phyloP scores from a whole-genome alignment of 1,140 invertebrate species.

The Orchestia grillus region DNA sequence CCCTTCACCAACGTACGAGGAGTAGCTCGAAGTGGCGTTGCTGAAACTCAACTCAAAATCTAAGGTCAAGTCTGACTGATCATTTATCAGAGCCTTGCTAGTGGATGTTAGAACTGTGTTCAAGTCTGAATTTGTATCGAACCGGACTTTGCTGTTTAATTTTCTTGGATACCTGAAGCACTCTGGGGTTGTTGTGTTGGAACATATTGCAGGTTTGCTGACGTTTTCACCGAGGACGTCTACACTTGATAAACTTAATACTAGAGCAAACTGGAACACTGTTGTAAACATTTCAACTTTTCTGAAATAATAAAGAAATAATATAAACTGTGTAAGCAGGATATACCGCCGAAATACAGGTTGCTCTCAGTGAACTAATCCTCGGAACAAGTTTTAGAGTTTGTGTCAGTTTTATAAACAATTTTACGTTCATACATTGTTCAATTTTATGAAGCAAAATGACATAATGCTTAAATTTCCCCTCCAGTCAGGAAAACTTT shows the following conservation, averaged over 20 bases:
- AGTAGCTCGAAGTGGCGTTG: not conserved
- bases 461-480: too few relatives aligned
- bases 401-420: too few relatives aligned
- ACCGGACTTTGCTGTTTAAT: not conserved
- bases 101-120: not conserved
- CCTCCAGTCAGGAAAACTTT: too few relatives aligned
- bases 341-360: too few relatives aligned
- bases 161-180: conserved; percentile 20
- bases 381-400: too few relatives aligned
- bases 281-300: not conserved
- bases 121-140: not conserved
- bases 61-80: not conserved
- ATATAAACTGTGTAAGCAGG: not conserved
- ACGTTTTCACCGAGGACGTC: not conserved
- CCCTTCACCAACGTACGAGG: not conserved
- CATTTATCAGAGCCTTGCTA: not conserved
- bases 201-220: not conserved
- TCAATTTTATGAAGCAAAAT: too few relatives aligned
- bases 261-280: not conserved
- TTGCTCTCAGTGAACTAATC: too few relatives aligned
- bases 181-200: not conserved
- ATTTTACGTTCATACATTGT: too few relatives aligned
- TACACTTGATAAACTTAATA: not conserved
- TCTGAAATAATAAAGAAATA: not conserved
- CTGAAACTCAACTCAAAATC: not conserved